A percentile compares a stretch with the other conserved stretches of the same genome.
Evolutionary conservation across 2,797 vertebrate genomes (phyloP).

Genomic region (Betta splendens): DNA sequence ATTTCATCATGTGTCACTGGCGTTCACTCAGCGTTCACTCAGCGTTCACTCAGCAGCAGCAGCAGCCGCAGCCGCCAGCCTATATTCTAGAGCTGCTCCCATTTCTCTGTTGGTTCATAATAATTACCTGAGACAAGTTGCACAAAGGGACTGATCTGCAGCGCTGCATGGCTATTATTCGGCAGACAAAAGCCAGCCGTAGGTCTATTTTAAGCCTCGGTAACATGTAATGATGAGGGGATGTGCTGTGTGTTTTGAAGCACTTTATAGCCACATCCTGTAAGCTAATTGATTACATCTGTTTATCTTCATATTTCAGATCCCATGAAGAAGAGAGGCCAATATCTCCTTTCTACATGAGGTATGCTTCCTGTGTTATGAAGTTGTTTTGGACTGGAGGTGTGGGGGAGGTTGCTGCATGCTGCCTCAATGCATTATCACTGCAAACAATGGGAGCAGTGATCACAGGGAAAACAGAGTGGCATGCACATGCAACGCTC

Average conservation of each 20-base stretch:
- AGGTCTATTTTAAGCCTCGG: constrained; percentile 56
- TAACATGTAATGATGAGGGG: constrained; percentile 31
- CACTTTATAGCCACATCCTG: constrained; percentile 20
- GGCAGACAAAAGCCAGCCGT: constrained; percentile 71
- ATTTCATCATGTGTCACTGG: constrained; percentile 63
- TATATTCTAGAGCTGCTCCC: constrained; percentile 47
- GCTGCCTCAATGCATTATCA: constrained; percentile 54
- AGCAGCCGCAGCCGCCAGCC: constrained; percentile 38
- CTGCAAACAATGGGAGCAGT: constrained; percentile 58
- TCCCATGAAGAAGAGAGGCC: constrained; percentile 89
- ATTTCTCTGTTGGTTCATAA: constrained; percentile 58
- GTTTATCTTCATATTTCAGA: constrained; percentile 79
- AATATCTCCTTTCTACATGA: constrained; percentile 93
- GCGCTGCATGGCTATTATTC: constrained; percentile 71
- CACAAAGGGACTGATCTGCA: constrained; percentile 71
- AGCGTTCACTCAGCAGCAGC: constrained; percentile 39
- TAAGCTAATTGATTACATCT: constrained; percentile 33
- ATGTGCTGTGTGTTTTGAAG: constrained; percentile 38
- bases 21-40: background rate
- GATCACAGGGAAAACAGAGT: constrained; percentile 34
- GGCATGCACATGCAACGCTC: constrained; percentile 55
- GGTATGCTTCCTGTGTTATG: constrained; percentile 77
- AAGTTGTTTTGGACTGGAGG: constrained; percentile 55
- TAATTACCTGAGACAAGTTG: constrained; percentile 73
- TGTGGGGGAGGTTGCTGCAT: constrained; percentile 43